phyloP scores from a whole-genome alignment of 2,797 vertebrate genomes.

The Propithecus deckenii region DNA sequence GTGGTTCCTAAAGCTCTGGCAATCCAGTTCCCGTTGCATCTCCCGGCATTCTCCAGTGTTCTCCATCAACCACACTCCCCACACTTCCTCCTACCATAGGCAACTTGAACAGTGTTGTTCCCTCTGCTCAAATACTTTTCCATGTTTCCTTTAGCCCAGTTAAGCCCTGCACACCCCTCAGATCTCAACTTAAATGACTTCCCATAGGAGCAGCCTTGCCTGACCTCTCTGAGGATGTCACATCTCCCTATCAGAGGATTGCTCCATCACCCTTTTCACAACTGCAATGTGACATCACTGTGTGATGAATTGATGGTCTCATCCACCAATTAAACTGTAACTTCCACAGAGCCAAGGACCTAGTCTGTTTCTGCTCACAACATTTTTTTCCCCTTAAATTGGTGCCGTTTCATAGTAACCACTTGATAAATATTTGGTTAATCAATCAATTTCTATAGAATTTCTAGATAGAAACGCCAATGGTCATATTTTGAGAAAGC shows the following conservation, averaged over 20 bases:
- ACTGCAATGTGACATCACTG: background rate
- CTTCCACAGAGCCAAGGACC: background rate
- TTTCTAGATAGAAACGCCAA: background rate
- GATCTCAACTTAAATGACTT: background rate
- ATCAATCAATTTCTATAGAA: background rate
- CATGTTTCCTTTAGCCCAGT: background rate
- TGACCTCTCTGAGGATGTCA: background rate
- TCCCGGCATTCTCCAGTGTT: background rate
- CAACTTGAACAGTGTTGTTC: background rate
- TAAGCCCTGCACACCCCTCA: background rate
- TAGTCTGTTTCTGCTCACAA: background rate
- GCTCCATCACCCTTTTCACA: background rate
- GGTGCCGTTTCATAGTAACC: background rate
- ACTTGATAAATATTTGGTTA: background rate
- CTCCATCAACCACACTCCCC: background rate
- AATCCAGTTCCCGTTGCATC: background rate
- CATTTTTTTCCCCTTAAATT: background rate
- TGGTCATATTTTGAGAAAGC: background rate
- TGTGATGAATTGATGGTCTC: background rate
- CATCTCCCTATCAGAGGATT: background rate
- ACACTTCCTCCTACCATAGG: background rate
- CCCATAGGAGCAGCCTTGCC: background rate
- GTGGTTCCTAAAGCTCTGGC: background rate
- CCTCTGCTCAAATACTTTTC: background rate
- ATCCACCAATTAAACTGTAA: background rate